Base-by-base conservation (phyloP, 2,113 vertebrate genomes). In the Muscicapa adusta region DNA sequence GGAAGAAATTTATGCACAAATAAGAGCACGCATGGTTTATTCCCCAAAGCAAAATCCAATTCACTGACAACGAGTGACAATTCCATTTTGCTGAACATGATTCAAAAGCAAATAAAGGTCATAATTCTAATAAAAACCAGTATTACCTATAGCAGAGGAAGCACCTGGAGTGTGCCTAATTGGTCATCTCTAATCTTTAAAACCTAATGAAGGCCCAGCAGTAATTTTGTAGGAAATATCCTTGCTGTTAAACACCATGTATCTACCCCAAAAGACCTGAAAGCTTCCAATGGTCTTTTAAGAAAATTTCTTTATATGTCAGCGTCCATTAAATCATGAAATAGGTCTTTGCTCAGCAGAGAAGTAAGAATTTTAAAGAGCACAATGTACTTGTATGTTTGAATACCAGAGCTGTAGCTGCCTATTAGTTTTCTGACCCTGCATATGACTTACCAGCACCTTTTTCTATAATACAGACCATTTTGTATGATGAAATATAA, bases 81-180 rank as follows among this genome's bases (percentile, higher is more conserved):
- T 54, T 79, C 20, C 38, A 47, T 54, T 90, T 85, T 77, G 54
- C 25, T 47, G 31, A 47, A 75, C 14, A 14, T 4, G 33, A 68
- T 33, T 87, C 29, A 70, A 57, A 94, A 90, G 62, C 70, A 85
- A 91, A 90, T 70, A 85, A 85, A 90, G 78, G 78, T 85, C 36
- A 43, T 33, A 45, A 48, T 85, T 71, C 62, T 70, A 88, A 93
- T 76, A 63, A 73, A 89, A 40, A 2, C 4, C 48, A 34, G 9
- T 33, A 91, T 60, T 57, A 76, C 25, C 62, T 73, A 13, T 1
- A 75, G 45, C 22, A 94, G 43, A 78, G 31, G 62, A 91, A 95
- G 73, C 36, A 91, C 54, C 61, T 72, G 57, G 24, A 81, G 28
- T 14, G 1, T n/a, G 70, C 20, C 81, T 53, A 70, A 61, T 53